Evolutionary conservation across 2,113 vertebrate species (phyloP), one percentile per base, ranked within the genome.

Genomic region (Phoenicopterus ruber): DNA sequence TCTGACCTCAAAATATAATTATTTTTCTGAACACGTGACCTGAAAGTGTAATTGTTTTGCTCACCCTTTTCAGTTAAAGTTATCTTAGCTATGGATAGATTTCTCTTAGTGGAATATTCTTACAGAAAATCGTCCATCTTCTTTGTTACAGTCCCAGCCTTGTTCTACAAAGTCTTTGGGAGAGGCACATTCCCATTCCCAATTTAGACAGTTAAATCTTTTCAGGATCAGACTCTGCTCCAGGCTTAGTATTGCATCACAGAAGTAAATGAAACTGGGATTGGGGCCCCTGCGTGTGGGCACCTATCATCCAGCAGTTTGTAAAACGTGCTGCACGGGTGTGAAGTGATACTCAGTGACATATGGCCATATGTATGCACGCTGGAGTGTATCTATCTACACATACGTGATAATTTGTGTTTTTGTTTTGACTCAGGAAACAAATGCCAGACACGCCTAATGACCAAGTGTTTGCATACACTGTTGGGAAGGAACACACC

Each of bases 241-340:
- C 79, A 18, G 72, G 85, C 57, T 50, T 5, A 49, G 8, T 32
- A 5, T 54, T 76, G 44, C 57, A 6, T 54, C 47, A 14, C 52
- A 16, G 26, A 7, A 40, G 34, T 7, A 1, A 34, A 7, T 9
- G 44, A 19, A 66, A 13, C 65, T 6, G 31, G 31, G 52, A 2
- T 13, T 0, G 2, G 40, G 34, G 55, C 40, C 47, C 5, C 40
- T 10, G 32, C 6, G 0, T 2, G 13, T 8, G 85, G 34, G 54
- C 7, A 42, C 49, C 67, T 16, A 0, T 8, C 34, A 11, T 4
- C 65, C 42, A 6, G 85, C 58, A 10, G 13, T 18, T 17, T 1
- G 54, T 49, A 50, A 22, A 46, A 25, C 2, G 6, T 38, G 74
- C 66, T 55, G 84, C 42, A 7, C 22, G 26, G 52, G 3, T 32